Base-by-base conservation (phyloP, 2,888 invertebrate species). In the Tenthredo amoena region DNA sequence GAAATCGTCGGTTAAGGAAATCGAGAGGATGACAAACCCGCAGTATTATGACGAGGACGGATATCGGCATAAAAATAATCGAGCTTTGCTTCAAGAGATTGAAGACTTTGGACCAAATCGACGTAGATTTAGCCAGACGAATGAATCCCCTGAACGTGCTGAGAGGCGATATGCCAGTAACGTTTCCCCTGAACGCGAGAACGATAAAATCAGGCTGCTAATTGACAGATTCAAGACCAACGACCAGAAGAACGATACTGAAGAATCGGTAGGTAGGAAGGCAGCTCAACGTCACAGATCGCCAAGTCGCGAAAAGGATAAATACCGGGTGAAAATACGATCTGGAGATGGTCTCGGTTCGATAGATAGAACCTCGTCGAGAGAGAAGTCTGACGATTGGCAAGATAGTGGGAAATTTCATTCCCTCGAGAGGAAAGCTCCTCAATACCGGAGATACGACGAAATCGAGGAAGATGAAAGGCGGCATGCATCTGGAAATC, bases 191-290 rank as follows among this genome's bases (percentile, higher is more conserved):
- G 68, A 84, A 77, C 87, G 85, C 37, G 90, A 90, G 26, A 87
- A 86, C 62, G 88, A 89, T 86, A 68, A 90, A 85, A 90, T 91
- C 86, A 86, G 88, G 2, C 88, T 90, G 84, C 89, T 91, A 88
- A 90, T 91, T 82, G 91, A 91, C 68, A 87, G 89, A 71, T 88
- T 91, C 84, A 88, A 89, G 74, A 50, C 85, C 7, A 86, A 89
- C 7, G 89, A 89, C 37, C 89, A 89, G 74, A 86, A 76, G 4
- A 89, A 88, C 37, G 86, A 50, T 87, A 86, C 31, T 77, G 83
- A 76, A 34, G 76, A 86, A 10, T 87, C 89, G 7, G 18, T 2
- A 88, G 88, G 37, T 87, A 85, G 71, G 85, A 84, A 31, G 71
- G 34, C 82, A 82, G 77, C 21, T 84, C 85, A 43, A 37, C 50